Evolutionary conservation across 2,888 invertebrate genomes (phyloP).

Genomic region (Thecocarcelia acutangulata): DNA sequence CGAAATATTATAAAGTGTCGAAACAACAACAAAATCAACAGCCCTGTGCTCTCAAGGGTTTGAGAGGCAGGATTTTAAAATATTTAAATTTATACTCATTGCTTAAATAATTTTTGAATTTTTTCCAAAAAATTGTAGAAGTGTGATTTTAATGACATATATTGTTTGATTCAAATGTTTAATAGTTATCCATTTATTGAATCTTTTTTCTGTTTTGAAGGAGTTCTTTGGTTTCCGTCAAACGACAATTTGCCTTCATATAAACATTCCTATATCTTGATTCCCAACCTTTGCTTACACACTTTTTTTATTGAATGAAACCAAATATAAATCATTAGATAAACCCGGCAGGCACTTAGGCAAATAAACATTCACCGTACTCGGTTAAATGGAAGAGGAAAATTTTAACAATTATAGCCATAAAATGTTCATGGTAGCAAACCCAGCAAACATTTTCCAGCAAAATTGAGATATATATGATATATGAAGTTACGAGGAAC

Average conservation of each 20-base stretch:
- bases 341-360: conserved; percentile 7
- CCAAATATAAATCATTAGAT: conserved; percentile 1
- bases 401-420: conserved; percentile 41
- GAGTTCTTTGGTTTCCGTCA: no score
- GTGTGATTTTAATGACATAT: no score
- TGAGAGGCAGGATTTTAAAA: no score
- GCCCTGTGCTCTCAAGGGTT: not conserved
- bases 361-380: conserved; percentile 56
- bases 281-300: conserved; percentile 47
- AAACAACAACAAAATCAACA: conserved; percentile 2
- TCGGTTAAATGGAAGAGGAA: conserved; percentile 55
- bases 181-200: no score
- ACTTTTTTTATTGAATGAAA: conserved; percentile 48
- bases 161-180: not conserved
- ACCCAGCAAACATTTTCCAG: not conserved
- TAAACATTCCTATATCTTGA: not conserved
- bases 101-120: no score
- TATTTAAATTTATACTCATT: no score
- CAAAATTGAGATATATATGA: no score
- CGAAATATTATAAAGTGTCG: conserved; percentile 47
- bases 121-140: no score
- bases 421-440: conserved; percentile 14
- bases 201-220: no score
- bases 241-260: not conserved
- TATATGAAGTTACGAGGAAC: no score